Percentiles rank a stretch among this genome's conserved stretches.
phyloP scores from a whole-genome alignment of 2,113 vertebrate species.

The Dasypus novemcinctus region DNA sequence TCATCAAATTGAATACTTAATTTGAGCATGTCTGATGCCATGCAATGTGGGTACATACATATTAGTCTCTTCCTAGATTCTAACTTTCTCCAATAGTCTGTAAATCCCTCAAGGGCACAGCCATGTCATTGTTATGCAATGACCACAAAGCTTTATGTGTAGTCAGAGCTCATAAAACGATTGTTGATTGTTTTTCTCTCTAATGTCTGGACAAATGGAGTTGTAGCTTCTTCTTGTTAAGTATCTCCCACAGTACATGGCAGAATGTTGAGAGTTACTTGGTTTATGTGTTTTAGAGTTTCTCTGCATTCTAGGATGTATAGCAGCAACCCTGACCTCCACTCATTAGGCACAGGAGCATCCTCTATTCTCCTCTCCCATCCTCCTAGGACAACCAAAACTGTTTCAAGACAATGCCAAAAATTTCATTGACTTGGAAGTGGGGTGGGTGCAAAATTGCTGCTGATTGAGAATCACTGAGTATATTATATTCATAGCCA shows the following conservation, averaged over 20 bases:
- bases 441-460: not conserved
- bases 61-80: not conserved
- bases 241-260: not conserved
- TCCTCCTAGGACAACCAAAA: not conserved
- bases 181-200: not conserved
- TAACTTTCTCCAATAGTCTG: not conserved
- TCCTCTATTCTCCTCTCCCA: rapidly evolving
- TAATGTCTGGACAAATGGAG: not conserved
- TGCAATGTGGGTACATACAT: not conserved
- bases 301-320: not conserved
- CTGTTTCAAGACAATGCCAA: not conserved
- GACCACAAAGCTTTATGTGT: not conserved
- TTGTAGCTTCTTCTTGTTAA: not conserved
- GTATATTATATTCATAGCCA: not conserved
- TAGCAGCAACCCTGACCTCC: not conserved
- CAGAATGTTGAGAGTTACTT: not conserved
- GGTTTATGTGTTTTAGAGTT: not conserved
- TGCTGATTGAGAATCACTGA: not conserved
- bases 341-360: not conserved
- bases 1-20: not conserved
- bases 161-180: not conserved
- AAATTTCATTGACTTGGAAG: not conserved
- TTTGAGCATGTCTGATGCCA: not conserved
- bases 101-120: not conserved
- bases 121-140: not conserved